Evolutionary conservation across 1,140 invertebrate genomes (phyloP).

Genomic region (Tribolium madens): DNA sequence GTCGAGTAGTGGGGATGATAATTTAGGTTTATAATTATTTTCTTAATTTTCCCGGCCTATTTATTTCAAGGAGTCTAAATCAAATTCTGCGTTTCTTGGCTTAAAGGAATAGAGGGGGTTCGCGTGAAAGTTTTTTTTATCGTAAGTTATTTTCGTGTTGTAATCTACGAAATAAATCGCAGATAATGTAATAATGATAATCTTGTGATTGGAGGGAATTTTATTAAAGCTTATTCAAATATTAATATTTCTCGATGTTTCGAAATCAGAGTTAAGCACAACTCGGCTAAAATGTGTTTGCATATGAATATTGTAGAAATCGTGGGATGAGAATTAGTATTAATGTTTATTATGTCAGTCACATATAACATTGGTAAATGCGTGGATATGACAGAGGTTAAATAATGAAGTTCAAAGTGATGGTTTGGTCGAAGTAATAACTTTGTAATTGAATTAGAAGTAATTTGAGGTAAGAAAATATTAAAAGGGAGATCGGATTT

Average conservation of each 20-base stretch:
- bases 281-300: background rate
- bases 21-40: background rate
- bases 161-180: no score
- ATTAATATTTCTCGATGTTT: background rate
- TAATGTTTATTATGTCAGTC: background rate
- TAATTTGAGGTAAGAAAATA: background rate
- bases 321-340: background rate
- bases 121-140: no score
- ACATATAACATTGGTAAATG: background rate
- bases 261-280: background rate
- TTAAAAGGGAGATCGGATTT: background rate
- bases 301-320: background rate
- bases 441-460: background rate
- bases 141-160: background rate
- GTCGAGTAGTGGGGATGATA: no score
- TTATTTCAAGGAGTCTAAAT: conserved; percentile 5
- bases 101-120: background rate
- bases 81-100: conserved; percentile 14
- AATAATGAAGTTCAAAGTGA: background rate
- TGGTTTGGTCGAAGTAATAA: background rate
- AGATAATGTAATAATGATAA: no score
- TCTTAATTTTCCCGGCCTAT: background rate
- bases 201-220: no score
- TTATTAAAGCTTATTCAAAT: background rate
- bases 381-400: background rate